Base-by-base conservation (phyloP, 2,113 vertebrate species). In the Myodes glareolus region DNA sequence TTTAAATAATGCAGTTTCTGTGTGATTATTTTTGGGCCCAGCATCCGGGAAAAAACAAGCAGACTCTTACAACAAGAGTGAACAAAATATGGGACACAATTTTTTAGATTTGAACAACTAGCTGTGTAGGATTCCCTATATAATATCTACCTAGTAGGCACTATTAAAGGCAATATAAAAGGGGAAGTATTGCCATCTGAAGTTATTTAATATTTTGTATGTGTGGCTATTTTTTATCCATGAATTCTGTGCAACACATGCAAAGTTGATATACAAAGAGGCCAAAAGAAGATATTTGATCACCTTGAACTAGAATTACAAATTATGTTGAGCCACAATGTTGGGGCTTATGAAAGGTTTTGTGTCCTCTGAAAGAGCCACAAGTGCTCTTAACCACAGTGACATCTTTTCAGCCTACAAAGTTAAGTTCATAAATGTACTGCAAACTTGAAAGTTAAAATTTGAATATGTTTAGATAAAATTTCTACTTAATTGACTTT, bases 361-460 rank as follows among this genome's bases (percentile, higher is more conserved):
- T 58, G 33, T 21, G 21, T 39, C 21, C 6, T 25, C 21, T 21
- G 11, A 23, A 82, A 61, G 6, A 61, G 36, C 12, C 21, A 82
- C 11, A 61, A 58, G 36, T 82, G 36, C 36, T 82, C 52, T 27
- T 82, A 58, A 39, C 21, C 55, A 82, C 9, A 2, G 10, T n/a
- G 21, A n/a, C 10, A n/a, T 58, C 10, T 81, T 36, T n/a, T 11
- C 2, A 58, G 10, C 2, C 47, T 47, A 0, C 52, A 81, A 81
- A 58, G 33, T 78, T 23, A 89, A 52, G 63, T 58, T 27, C 68
- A 90, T 96, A 45, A 68, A 86, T n/a, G 16, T 2, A 3, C 58
- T 92, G 45, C 75, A 86, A 90, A 90, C 58, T 94, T 95, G n/a
- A 94, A 97, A 97, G 45, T 93, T 87, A 58, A 94, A 97, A 55